These are phyloP conservation scores for Hippocampus mohnikei DNA, from an alignment of 2,113 vertebrate species.

Conservation along the genomic window DNA sequence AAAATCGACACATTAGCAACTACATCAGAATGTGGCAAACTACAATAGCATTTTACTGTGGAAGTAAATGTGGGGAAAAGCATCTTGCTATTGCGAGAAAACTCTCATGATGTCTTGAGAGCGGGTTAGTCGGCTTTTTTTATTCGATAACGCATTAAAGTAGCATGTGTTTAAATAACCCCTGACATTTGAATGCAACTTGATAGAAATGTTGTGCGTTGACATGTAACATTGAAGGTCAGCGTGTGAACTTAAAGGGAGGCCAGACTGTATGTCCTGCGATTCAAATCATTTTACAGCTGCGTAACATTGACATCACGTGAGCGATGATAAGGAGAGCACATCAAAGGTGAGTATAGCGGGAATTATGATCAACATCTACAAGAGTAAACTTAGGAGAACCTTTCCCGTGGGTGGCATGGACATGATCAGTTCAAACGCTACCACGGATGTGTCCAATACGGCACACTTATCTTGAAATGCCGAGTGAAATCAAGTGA, in stretches of 20 bases:
- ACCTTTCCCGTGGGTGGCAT: background rate
- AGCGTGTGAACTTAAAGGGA: slow-evolving; percentile 39
- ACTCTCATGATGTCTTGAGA: slow-evolving; percentile 39
- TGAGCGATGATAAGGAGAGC: slow-evolving; percentile 25
- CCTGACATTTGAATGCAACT: slow-evolving; percentile 54
- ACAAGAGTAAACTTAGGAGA: slow-evolving; percentile 31
- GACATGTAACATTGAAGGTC: background rate
- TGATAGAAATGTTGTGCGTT: slow-evolving; percentile 28
- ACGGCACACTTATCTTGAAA: slow-evolving; percentile 23
- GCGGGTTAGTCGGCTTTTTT: slow-evolving; percentile 44
- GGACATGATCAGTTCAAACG: slow-evolving; percentile 8
- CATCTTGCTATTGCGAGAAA: slow-evolving; percentile 60
- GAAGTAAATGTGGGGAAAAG: slow-evolving; percentile 57
- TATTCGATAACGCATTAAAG: slow-evolving; percentile 34
- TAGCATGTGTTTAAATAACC: slow-evolving; percentile 50
- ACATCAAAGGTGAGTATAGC: slow-evolving; percentile 21
- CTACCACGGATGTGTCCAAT: background rate
- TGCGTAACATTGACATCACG: slow-evolving; percentile 14
- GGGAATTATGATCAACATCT: slow-evolving; percentile 21
- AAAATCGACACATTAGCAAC: slow-evolving; percentile 30
- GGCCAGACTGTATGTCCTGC: slow-evolving; percentile 21
- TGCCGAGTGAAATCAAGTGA: slow-evolving; percentile 37
- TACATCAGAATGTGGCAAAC: slow-evolving; percentile 48
- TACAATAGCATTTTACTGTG: slow-evolving; percentile 35
- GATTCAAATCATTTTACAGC: slow-evolving; percentile 21